Evolutionary conservation across 2,888 invertebrate species (phyloP).

Genomic region (Aphidoletes aphidimyza): DNA sequence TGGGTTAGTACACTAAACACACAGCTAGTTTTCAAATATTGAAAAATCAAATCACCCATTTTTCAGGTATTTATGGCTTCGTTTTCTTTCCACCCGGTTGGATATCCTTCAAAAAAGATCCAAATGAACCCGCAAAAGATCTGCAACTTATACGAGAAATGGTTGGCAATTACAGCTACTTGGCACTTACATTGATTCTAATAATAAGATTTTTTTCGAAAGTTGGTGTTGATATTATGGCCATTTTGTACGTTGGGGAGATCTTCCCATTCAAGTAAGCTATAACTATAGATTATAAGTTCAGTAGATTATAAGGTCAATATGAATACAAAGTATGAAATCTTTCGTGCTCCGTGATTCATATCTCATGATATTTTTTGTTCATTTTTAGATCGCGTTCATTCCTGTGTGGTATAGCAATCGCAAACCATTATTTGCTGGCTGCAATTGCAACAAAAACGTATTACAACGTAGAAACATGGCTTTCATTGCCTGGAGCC

Average conservation of each 20-base stretch:
- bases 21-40: too few species aligned
- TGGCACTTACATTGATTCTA: not conserved
- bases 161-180: not conserved
- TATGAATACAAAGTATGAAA: too few species aligned
- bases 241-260: not conserved
- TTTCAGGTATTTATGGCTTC: not conserved
- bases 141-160: not conserved
- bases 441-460: not conserved
- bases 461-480: not conserved
- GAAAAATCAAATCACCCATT: not conserved
- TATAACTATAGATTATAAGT: too few species aligned
- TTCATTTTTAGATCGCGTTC: not conserved
- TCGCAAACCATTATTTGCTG: not conserved
- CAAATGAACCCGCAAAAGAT: not conserved
- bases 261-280: not conserved
- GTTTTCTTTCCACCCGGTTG: not conserved
- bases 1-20: not conserved
- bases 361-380: too few species aligned
- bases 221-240: not conserved
- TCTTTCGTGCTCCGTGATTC: too few species aligned
- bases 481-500: not conserved
- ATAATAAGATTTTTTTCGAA: not conserved
- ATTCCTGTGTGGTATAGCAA: not conserved
- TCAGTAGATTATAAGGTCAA: too few species aligned
- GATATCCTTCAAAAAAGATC: not conserved